Conservation (phyloP, 2,113 vertebrate species). For the Piprites chloris region DNA sequence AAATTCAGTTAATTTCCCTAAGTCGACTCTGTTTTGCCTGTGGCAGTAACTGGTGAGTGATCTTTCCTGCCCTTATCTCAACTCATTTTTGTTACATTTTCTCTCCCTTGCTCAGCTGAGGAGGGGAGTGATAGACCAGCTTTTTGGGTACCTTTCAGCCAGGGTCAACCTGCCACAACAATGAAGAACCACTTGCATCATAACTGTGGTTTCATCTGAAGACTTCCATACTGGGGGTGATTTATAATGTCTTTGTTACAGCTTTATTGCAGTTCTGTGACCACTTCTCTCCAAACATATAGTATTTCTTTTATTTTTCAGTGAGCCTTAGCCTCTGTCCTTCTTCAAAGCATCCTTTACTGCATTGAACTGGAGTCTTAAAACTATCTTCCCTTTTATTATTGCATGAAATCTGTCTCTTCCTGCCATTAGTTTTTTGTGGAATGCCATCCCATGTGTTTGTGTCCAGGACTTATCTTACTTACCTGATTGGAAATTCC, state of each 20-base stretch:
- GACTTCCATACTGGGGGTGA: neutral
- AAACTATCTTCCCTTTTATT: neutral
- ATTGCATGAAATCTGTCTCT: neutral
- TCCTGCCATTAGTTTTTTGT: neutral
- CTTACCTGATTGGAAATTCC: neutral
- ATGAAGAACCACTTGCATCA: neutral
- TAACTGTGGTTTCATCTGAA: neutral
- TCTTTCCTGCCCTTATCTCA: neutral
- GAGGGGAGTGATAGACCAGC: neutral
- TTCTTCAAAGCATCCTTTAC: neutral
- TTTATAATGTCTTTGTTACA: neutral
- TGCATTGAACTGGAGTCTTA: neutral
- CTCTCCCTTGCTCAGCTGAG: neutral
- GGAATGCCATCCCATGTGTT: neutral
- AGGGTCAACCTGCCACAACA: rapidly evolving
- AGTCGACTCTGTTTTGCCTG: neutral
- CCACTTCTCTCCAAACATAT: neutral
- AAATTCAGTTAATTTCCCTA: neutral
- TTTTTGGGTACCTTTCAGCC: neutral
- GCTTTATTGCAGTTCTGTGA: neutral
- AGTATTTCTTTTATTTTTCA: neutral
- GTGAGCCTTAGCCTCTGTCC: neutral
- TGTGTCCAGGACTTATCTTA: neutral
- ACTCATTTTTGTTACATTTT: neutral
- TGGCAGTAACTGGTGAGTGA: neutral